phyloP scores from a whole-genome alignment of 2,888 invertebrate species.

The Sicus ferrugineus region DNA sequence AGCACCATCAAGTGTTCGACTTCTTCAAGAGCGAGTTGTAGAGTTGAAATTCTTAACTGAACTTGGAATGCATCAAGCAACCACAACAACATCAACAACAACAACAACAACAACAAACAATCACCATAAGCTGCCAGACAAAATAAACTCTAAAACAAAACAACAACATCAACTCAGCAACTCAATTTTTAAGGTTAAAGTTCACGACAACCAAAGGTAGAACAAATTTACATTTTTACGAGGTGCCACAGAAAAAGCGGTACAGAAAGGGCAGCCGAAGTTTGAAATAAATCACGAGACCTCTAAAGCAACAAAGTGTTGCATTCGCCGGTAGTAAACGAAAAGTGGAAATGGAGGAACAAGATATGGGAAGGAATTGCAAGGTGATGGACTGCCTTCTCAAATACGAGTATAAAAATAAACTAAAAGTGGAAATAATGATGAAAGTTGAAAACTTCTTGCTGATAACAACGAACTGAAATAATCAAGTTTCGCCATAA shows the following conservation, averaged over 20 bases:
- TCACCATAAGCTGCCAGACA: too few species aligned
- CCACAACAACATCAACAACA: background rate
- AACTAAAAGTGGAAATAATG: too few species aligned
- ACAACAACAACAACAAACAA: conserved; percentile 1
- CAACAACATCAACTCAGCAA: background rate
- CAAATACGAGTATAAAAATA: too few species aligned
- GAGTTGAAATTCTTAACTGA: background rate
- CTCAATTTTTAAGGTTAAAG: conserved; percentile 11
- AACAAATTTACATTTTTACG: conserved; percentile 24
- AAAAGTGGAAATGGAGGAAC: background rate
- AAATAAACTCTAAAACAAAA: background rate
- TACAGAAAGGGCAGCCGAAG: too few species aligned
- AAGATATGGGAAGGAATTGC: background rate
- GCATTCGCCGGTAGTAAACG: background rate
- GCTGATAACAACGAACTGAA: too few species aligned
- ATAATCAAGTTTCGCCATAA: too few species aligned
- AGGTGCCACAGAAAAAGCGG: background rate
- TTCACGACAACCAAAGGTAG: conserved; percentile 7
- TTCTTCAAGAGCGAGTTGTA: background rate
- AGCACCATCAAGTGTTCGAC: background rate
- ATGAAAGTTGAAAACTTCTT: too few species aligned
- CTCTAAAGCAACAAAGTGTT: background rate
- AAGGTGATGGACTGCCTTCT: background rate
- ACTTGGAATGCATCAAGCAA: background rate
- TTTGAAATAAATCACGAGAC: too few species aligned